A percentile compares a stretch with the other conserved stretches of the same genome.
phyloP scores from a whole-genome alignment of 2,797 vertebrate genomes.

The Gambusia yucatana region DNA sequence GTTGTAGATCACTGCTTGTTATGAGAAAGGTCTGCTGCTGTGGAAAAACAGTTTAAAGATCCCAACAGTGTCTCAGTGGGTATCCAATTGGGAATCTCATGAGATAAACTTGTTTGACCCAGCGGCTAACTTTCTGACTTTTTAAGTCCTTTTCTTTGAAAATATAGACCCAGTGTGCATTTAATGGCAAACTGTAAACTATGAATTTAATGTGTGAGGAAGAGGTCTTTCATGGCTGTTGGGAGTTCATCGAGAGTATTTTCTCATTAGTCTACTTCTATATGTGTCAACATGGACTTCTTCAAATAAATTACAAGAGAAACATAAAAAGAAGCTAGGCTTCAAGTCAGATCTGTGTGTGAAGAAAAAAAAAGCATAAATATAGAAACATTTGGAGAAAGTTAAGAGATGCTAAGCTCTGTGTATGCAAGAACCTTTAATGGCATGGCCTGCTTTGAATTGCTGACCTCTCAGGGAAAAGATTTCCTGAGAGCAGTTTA shows the following conservation, averaged over 20 bases:
- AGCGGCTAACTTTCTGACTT: neutral
- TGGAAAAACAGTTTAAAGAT: neutral
- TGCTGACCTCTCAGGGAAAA: neutral
- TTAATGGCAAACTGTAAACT: slow-evolving; percentile 28
- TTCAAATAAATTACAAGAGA: slow-evolving; percentile 33
- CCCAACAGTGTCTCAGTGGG: neutral
- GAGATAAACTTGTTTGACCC: slow-evolving; percentile 8
- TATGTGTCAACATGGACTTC: slow-evolving; percentile 21
- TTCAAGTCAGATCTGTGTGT: neutral
- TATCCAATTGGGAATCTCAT: neutral
- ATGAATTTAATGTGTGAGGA: slow-evolving; percentile 31
- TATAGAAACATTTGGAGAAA: neutral
- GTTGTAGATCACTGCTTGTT: neutral
- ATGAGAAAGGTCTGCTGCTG: neutral
- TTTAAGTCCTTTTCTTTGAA: neutral
- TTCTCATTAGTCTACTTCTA: slow-evolving; percentile 17
- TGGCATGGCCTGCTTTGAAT: slow-evolving; percentile 5
- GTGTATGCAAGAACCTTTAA: neutral
- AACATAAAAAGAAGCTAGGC: slow-evolving; percentile 24
- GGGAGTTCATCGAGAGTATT: neutral
- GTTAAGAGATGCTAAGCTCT: neutral
- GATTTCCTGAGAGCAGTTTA: neutral
- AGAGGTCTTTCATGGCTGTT: slow-evolving; percentile 25
- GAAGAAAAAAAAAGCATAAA: neutral
- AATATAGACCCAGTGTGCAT: slow-evolving; percentile 23